Base-by-base conservation (phyloP, 37 sponge, comb jelly and placozoan species). In the Dysidea cf. avara region DNA sequence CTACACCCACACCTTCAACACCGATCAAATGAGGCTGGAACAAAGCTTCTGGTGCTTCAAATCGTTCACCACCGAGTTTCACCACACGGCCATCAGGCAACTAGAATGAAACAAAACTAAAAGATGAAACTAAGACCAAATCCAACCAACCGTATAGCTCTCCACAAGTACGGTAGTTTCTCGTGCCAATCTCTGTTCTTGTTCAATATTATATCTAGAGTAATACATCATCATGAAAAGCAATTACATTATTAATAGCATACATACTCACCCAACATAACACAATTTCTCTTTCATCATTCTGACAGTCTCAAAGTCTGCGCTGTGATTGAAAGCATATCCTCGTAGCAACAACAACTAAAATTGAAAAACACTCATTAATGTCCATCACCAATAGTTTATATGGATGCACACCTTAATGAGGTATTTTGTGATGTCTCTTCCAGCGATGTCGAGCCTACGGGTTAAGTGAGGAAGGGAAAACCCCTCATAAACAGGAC, bases 201-300 rank as follows among this genome's bases (percentile, higher is more conserved):
- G 99, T 46, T 92, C 90, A 72, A 95, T 92, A 65, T 98, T 92
- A 68, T 98, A 96, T 16, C 94, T 93, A 68, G 5, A 69, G 46
- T 12, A 43, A 9, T 43, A 33, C 12, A 31, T 12, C 4, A 25
- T 31, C 66, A 33, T 37, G 39, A 25, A 64, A 43, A 25, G 3
- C 3, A 22, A n/a, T 20, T 20, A 2, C 35, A 39, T 6, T 20
- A 68, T n/a, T 25, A 21, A 43, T 17, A 58, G 24, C 53, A 53
- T 38, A 60, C 43, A 3, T 13, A 46, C 93, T 81, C 48, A 91
- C 88, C 93, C 99, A 61, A 98, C 90, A 33, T 95, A 98, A 69
- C 99, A 98, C 21, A 98, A 77, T 66, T 89, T 94, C 68, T 98
- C 99, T 81, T 98, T 98, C 93, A 98, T 98, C 93, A 95, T 95